A percentile compares a stretch with the other conserved stretches of the same genome.
These are phyloP conservation scores for Platycheirus rosarum DNA, from an alignment of 2,888 invertebrate species.

Conservation along the genomic window DNA sequence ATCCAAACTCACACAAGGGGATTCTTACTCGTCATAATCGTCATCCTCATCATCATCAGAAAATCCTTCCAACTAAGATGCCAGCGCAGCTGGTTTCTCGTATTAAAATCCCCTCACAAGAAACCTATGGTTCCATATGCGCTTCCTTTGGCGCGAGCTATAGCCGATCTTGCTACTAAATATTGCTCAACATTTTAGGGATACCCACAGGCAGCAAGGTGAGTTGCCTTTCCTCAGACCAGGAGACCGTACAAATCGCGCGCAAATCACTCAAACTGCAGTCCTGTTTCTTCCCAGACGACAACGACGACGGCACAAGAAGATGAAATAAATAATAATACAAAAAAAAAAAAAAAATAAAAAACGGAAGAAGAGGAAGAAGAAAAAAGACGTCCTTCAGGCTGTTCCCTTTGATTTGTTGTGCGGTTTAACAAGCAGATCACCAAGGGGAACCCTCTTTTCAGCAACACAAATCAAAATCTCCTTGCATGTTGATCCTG, in stretches of 20 bases:
- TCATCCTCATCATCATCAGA: constrained; percentile 26
- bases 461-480: constrained; percentile 59
- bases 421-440: constrained; percentile 64
- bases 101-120: constrained; percentile 20
- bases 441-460: constrained; percentile 52
- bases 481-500: constrained; percentile 64
- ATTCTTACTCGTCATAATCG: constrained; percentile 19
- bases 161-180: constrained; percentile 30
- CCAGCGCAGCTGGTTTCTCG: constrained; percentile 60
- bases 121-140: too few species aligned
- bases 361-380: constrained; percentile 25
- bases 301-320: neutral
- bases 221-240: constrained; percentile 28
- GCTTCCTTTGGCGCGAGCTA: constrained; percentile 71
- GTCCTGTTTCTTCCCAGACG: constrained; percentile 45
- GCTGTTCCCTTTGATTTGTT: constrained; percentile 63
- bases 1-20: constrained; percentile 40
- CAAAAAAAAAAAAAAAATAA: neutral
- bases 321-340: too few species aligned
- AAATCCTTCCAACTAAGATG: constrained; percentile 42
- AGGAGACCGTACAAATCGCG: constrained; percentile 66
- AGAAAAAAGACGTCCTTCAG: constrained; percentile 49
- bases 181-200: constrained; percentile 47
- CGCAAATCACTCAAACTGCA: constrained; percentile 72
- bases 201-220: constrained; percentile 57